Evolutionary conservation across 2,888 invertebrate species (phyloP).

Genomic region (Euphydryas editha): DNA sequence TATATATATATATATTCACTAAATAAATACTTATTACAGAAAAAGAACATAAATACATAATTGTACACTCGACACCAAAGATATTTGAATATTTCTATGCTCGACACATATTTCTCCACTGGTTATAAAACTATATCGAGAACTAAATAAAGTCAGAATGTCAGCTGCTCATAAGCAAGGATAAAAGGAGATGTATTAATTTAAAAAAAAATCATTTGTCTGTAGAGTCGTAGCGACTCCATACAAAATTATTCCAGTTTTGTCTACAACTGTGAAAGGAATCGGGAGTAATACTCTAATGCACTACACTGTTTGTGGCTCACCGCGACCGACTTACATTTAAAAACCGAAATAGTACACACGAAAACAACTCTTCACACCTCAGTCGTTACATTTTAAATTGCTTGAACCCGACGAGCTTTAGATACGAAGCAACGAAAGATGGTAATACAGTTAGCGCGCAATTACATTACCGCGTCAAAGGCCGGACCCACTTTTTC

Average conservation of each 20-base stretch:
- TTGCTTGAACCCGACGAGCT: constrained; percentile 2
- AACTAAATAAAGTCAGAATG: no score
- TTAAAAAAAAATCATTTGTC: constrained; percentile 1
- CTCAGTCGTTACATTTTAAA: constrained; percentile 12
- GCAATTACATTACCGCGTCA: constrained; percentile 41
- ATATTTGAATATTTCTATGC: no score
- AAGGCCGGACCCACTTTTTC: constrained; percentile 45
- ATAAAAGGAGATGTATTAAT: constrained; percentile 1
- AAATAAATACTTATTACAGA: no score
- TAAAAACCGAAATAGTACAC: constrained; percentile 2
- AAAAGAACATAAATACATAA: no score
- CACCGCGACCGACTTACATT: constrained; percentile 15
- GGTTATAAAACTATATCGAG: no score
- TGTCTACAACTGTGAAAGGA: constrained; percentile 26
- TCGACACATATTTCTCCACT: no score
- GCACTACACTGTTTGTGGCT: constrained; percentile 29
- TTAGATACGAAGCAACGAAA: constrained; percentile 25
- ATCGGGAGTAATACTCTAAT: constrained; percentile 34
- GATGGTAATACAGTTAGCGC: constrained; percentile 36
- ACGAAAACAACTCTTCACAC: constrained; percentile 10
- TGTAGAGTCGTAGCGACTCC: neutral
- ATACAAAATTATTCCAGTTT: constrained; percentile 26
- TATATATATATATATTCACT: no score
- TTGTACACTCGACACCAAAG: no score
- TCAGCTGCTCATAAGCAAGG: no score